These are phyloP conservation scores for Sarcophaga subvicina DNA, from an alignment of 2,888 invertebrate species.

Conservation along the genomic window DNA sequence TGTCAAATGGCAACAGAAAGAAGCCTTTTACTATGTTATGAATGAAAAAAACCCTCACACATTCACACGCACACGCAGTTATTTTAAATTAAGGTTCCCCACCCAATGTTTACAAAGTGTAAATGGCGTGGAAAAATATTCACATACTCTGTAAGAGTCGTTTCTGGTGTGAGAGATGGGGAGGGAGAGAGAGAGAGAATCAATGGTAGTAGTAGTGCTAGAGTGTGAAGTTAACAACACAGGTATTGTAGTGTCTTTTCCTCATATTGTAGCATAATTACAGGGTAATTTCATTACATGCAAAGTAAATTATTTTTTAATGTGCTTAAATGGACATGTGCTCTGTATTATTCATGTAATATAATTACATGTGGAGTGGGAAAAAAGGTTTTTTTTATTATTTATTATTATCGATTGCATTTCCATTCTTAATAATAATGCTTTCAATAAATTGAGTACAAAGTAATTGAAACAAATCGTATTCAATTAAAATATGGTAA, in stretches of 20 bases:
- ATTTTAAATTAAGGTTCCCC: background rate
- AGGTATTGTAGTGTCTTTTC: background rate
- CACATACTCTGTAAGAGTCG: background rate
- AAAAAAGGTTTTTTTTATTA: background rate
- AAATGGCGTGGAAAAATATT: constrained; percentile 35
- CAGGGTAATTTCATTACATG: constrained; percentile 31
- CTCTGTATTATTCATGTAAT: background rate
- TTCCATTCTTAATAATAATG: background rate
- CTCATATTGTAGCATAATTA: constrained; percentile 19
- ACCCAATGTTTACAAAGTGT: background rate
- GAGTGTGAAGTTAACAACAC: background rate
- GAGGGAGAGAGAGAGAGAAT: background rate
- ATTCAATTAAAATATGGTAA: constrained; percentile 10
- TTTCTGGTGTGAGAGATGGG: background rate
- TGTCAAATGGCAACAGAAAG: constrained; percentile 1
- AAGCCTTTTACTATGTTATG: background rate
- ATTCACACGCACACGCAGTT: background rate
- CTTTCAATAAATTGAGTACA: background rate
- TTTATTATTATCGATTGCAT: background rate
- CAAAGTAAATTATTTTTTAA: constrained; percentile 16
- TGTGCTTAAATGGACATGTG: background rate
- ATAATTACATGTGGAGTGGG: background rate
- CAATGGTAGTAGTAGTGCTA: background rate
- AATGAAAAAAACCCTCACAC: background rate
- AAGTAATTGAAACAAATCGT: constrained; percentile 16